Conservation (phyloP, 2,797 vertebrate species). For the Helicolenus hilgendorfi region DNA sequence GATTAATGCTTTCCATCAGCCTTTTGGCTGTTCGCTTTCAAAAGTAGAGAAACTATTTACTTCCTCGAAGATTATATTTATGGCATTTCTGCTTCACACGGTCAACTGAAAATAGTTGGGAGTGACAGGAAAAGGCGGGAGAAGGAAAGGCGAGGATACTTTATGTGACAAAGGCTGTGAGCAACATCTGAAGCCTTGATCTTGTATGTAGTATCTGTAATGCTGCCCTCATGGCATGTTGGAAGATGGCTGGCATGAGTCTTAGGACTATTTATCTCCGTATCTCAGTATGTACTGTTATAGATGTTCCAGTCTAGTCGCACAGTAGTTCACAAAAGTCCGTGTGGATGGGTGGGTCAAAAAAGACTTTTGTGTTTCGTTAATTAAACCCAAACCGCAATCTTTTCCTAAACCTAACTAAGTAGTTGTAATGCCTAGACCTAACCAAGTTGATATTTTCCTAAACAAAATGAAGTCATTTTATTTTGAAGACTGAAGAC, state of each 20-base stretch:
- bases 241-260: background rate
- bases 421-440: too few species aligned
- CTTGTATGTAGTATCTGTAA: background rate
- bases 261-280: background rate
- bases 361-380: too few species aligned
- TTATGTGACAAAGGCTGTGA: background rate
- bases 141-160: background rate
- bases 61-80: conserved; percentile 26
- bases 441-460: too few species aligned
- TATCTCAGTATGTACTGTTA: background rate
- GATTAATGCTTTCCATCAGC: conserved; percentile 59
- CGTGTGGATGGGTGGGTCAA: too few species aligned
- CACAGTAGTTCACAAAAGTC: too few species aligned
- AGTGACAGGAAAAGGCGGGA: conserved; percentile 6
- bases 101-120: conserved; percentile 27
- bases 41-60: conserved; percentile 36
- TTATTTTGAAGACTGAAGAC: too few species aligned
- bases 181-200: background rate
- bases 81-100: conserved; percentile 5
- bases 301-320: background rate
- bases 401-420: too few species aligned
- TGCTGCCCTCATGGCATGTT: background rate
- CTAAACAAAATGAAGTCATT: too few species aligned
- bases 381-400: too few species aligned
- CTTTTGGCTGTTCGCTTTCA: conserved; percentile 37